These are phyloP conservation scores for Tachysurus vachellii DNA, from an alignment of 2,113 vertebrate genomes.

Conservation along the genomic window DNA sequence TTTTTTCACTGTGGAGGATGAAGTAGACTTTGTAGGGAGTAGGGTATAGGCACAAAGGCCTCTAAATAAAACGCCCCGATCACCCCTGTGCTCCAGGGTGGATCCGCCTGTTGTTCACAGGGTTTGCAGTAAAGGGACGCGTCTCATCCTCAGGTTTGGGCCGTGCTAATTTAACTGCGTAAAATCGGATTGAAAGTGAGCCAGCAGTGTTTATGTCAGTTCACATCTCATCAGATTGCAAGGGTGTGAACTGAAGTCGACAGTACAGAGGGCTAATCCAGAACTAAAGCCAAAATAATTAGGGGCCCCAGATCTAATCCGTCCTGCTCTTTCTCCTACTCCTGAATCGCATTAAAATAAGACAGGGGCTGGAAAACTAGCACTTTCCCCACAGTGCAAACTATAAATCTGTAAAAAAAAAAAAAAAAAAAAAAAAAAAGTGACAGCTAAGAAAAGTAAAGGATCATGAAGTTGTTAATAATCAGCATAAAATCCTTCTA, in stretches of 20 bases:
- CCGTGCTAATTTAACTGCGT: slow-evolving; percentile 81
- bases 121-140: slow-evolving; percentile 76
- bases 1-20: neutral
- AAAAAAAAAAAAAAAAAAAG: neutral
- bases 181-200: slow-evolving; percentile 84
- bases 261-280: slow-evolving; percentile 83
- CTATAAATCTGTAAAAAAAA: slow-evolving; percentile 1
- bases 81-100: slow-evolving; percentile 74
- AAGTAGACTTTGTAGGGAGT: slow-evolving; percentile 10
- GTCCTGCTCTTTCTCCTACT: slow-evolving; percentile 77
- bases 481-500: neutral
- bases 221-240: slow-evolving; percentile 84
- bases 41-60: neutral
- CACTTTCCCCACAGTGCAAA: slow-evolving; percentile 20
- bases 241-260: slow-evolving; percentile 72
- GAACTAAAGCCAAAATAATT: slow-evolving; percentile 92
- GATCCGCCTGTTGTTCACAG: slow-evolving; percentile 74
- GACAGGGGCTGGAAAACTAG: slow-evolving; percentile 44
- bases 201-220: slow-evolving; percentile 88
- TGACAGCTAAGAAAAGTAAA: slow-evolving; percentile 5
- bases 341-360: slow-evolving; percentile 69
- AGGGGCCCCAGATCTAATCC: slow-evolving; percentile 85
- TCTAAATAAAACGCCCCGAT: neutral
- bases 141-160: slow-evolving; percentile 79
- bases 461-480: neutral